Percentiles rank a stretch among this genome's conserved stretches.
Conservation (phyloP, 2,797 vertebrate species). For the Neosilurus mollespiculum region DNA sequence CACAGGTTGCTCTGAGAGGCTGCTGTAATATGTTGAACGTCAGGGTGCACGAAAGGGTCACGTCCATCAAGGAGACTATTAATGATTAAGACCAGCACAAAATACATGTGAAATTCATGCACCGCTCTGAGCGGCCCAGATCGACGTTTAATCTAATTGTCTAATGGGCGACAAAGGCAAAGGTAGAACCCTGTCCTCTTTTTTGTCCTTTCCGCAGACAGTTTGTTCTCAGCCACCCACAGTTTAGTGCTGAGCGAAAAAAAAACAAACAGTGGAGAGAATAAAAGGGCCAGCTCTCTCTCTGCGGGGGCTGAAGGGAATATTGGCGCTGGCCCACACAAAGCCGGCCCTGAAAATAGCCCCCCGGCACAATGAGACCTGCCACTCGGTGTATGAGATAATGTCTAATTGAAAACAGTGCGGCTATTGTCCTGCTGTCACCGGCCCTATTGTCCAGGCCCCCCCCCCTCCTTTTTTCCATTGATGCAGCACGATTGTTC, state of each 20-base stretch:
- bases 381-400: constrained; percentile 99
- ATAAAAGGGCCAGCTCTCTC: constrained; percentile 60
- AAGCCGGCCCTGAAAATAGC: constrained; percentile 98
- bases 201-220: constrained; percentile 31
- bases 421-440: constrained; percentile 98
- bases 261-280: constrained; percentile 58
- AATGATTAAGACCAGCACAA: constrained; percentile 10
- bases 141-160: constrained; percentile 29
- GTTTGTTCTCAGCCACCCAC: constrained; percentile 57
- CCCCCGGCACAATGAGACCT: constrained; percentile 89
- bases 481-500: constrained; percentile 98
- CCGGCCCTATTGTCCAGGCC: constrained; percentile 91
- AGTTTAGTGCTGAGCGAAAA: constrained; percentile 51
- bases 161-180: constrained; percentile 37
- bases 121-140: constrained; percentile 3
- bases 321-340: constrained; percentile 89
- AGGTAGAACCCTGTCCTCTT: constrained; percentile 39
- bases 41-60: constrained; percentile 13
- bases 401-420: constrained; percentile 98
- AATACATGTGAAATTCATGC: constrained; percentile 13
- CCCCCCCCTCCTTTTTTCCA: constrained; percentile 78
- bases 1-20: neutral
- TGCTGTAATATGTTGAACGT: constrained; percentile 8
- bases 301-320: constrained; percentile 82
- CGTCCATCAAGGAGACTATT: neutral